Percentiles rank a stretch among this genome's conserved stretches.
Evolutionary conservation across 2,797 vertebrate genomes (phyloP).

Genomic region (Carcharodon carcharias): DNA sequence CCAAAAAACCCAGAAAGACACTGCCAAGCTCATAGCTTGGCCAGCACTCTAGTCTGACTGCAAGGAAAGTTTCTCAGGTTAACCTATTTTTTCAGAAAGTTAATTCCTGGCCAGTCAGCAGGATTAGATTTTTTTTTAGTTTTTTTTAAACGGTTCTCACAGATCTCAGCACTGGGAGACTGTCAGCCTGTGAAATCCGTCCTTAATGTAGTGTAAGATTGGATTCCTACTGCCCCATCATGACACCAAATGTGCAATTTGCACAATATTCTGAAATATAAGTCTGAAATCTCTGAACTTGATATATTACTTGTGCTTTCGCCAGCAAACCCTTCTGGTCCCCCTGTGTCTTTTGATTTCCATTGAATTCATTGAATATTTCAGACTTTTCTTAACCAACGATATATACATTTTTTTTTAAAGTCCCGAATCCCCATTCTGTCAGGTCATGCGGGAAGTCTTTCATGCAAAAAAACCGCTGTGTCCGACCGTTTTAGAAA

Average conservation of each 20-base stretch:
- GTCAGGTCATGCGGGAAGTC: conserved; percentile 12
- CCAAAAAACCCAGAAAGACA: neutral
- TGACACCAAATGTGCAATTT: conserved; percentile 35
- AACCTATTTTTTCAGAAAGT: conserved; percentile 24
- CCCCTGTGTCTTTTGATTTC: conserved; percentile 28
- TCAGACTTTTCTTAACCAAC: conserved; percentile 16
- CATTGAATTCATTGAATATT: conserved; percentile 25
- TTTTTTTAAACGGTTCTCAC: conserved; percentile 13
- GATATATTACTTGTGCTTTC: conserved; percentile 33
- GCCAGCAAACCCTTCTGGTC: conserved; percentile 7
- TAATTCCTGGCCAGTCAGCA: conserved; percentile 26
- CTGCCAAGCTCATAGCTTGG: neutral
- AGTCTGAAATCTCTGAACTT: conserved; percentile 32
- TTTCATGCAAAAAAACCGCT: neutral
- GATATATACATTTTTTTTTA: neutral
- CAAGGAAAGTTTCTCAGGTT: neutral
- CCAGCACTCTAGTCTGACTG: neutral
- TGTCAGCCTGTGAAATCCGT: conserved; percentile 36
- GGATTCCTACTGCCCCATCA: conserved; percentile 33
- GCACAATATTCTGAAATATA: conserved; percentile 36
- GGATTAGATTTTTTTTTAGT: neutral
- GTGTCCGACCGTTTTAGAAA: neutral
- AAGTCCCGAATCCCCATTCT: neutral
- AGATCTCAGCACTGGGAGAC: conserved; percentile 35
- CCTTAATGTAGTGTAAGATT: conserved; percentile 36